These are phyloP conservation scores for Metopolophium dirhodum DNA, from an alignment of 1,140 invertebrate genomes.

Conservation along the genomic window DNA sequence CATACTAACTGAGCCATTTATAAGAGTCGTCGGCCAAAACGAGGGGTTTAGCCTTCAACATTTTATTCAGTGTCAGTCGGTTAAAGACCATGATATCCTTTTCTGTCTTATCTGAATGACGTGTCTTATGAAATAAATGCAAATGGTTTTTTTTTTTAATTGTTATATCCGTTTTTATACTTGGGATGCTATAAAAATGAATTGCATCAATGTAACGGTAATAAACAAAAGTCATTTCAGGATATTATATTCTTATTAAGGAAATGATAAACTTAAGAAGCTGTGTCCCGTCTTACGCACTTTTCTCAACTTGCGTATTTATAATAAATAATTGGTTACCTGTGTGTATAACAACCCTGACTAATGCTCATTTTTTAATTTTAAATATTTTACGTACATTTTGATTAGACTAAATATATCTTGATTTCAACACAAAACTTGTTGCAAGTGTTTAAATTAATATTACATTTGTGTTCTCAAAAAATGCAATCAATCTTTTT, in stretches of 20 bases:
- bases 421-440: not conserved
- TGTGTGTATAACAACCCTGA: not conserved
- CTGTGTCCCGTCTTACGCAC: not conserved
- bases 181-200: not conserved
- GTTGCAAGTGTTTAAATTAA: not conserved
- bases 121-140: not conserved
- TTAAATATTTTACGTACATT: not conserved
- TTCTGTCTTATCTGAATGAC: no score
- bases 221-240: not conserved
- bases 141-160: not conserved
- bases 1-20: slow-evolving; percentile 17
- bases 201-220: not conserved
- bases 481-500: not conserved
- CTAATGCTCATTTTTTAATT: not conserved
- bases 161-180: not conserved
- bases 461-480: not conserved
- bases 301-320: not conserved
- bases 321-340: not conserved
- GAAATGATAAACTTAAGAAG: not conserved
- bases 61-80: not conserved
- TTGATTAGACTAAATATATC: not conserved
- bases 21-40: not conserved
- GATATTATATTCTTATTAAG: not conserved
- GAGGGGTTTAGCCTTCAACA: not conserved
- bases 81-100: not conserved